These are phyloP conservation scores for Eupelmus urozonus DNA, from an alignment of 2,888 invertebrate species.

Conservation along the genomic window DNA sequence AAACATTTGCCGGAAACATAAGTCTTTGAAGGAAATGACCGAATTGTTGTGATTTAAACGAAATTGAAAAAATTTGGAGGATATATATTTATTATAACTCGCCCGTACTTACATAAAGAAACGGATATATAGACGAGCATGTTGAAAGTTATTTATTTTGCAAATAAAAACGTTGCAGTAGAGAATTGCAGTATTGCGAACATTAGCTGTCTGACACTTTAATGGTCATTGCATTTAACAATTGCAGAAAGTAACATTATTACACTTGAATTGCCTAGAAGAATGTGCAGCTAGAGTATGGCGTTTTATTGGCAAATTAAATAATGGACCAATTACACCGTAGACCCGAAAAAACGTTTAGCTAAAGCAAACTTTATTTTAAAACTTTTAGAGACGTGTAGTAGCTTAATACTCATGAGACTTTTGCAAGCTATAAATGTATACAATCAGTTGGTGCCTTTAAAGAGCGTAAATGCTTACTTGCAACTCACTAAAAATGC, in stretches of 20 bases:
- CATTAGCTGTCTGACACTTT: neutral
- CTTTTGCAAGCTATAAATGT: constrained; percentile 17
- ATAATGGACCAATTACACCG: constrained; percentile 19
- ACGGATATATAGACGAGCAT: constrained; percentile 15
- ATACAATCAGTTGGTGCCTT: constrained; percentile 54
- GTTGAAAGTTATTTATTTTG: constrained; percentile 53
- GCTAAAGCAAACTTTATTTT: constrained; percentile 17
- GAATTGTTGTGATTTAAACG: constrained; percentile 49
- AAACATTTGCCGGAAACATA: constrained; percentile 30
- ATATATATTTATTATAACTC: constrained; percentile 22
- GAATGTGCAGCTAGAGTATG: neutral
- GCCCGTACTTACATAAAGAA: constrained; percentile 37
- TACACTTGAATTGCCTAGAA: constrained; percentile 9
- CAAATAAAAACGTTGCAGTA: constrained; percentile 42
- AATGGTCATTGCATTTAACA: neutral
- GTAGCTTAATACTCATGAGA: neutral
- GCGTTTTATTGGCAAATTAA: constrained; percentile 52
- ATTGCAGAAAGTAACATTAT: neutral
- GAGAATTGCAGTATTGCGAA: constrained; percentile 6
- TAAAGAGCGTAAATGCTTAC: constrained; percentile 3
- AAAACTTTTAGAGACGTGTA: constrained; percentile 6
- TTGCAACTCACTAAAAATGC: neutral
- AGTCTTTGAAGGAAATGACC: constrained; percentile 30
- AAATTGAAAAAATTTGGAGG: constrained; percentile 54
- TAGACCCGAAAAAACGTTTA: constrained; percentile 38